These are phyloP conservation scores for Athalia circularis DNA, from an alignment of 2,888 invertebrate species.

Conservation along the genomic window DNA sequence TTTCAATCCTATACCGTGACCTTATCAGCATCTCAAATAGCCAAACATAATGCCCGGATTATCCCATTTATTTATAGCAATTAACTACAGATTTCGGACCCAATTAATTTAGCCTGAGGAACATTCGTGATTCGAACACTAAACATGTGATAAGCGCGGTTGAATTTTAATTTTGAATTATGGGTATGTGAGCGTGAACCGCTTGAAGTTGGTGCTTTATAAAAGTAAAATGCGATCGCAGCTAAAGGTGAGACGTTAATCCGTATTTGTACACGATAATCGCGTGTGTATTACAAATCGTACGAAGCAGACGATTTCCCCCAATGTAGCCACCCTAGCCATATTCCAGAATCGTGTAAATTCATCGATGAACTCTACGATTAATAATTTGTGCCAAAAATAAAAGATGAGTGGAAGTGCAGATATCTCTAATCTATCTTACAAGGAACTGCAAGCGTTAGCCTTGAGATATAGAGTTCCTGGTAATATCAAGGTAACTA, in stretches of 20 bases:
- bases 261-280: background rate
- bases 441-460: constrained; percentile 68
- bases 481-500: constrained; percentile 69
- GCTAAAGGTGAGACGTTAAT: no score
- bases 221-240: background rate
- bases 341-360: constrained; percentile 44
- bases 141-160: no score
- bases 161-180: no score
- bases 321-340: constrained; percentile 4
- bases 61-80: no score
- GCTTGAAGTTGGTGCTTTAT: constrained; percentile 31
- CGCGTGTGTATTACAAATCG: constrained; percentile 14
- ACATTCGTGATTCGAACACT: no score
- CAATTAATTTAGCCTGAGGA: no score
- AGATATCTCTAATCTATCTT: constrained; percentile 65
- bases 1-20: no score
- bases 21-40: no score
- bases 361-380: constrained; percentile 21
- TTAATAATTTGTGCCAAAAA: constrained; percentile 20
- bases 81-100: no score
- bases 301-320: constrained; percentile 29
- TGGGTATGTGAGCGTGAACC: background rate
- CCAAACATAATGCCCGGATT: no score
- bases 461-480: constrained; percentile 67
- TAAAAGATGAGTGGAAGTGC: constrained; percentile 52